Conservation (phyloP, 2,888 invertebrate genomes). For the Thelaira solivaga region DNA sequence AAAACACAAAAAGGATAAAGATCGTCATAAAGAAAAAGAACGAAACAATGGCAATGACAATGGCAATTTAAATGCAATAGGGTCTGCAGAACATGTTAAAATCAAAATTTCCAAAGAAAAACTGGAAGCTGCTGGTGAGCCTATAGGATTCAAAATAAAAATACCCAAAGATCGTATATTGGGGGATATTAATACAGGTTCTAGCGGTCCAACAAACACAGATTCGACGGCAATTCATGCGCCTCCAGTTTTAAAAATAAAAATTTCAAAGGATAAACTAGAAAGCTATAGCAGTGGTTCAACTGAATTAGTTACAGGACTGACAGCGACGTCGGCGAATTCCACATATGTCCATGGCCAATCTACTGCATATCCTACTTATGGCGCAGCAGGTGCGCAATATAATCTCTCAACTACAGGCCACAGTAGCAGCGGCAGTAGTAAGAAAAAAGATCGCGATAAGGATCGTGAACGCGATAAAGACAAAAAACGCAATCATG, state of each 20-base stretch:
- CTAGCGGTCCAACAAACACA: conserved; percentile 56
- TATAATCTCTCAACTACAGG: conserved; percentile 53
- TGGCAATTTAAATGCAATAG: not conserved
- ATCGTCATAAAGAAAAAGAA: conserved; percentile 77
- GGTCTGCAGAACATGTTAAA: conserved; percentile 73
- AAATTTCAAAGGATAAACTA: conserved; percentile 87
- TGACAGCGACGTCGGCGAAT: conserved; percentile 20
- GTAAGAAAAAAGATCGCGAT: conserved; percentile 75
- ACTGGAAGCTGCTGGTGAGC: conserved; percentile 70
- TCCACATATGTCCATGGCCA: conserved; percentile 30
- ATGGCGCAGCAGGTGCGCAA: conserved; percentile 22
- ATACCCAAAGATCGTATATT: conserved; percentile 87
- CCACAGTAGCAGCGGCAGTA: conserved; percentile 66
- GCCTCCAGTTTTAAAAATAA: conserved; percentile 83
- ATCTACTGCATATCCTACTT: conserved; percentile 29
- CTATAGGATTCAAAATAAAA: conserved; percentile 85
- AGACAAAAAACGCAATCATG: conserved; percentile 71
- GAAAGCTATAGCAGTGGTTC: conserved; percentile 77
- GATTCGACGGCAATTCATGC: conserved; percentile 24
- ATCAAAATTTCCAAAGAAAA: conserved; percentile 82
- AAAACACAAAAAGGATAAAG: conserved; percentile 84
- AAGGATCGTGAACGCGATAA: conserved; percentile 74
- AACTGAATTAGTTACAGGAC: conserved; percentile 9
- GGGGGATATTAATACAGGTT: conserved; percentile 72
- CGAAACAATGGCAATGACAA: conserved; percentile 63